Base-by-base conservation (phyloP, 2,888 invertebrate species). In the Euplagia quadripunctaria region DNA sequence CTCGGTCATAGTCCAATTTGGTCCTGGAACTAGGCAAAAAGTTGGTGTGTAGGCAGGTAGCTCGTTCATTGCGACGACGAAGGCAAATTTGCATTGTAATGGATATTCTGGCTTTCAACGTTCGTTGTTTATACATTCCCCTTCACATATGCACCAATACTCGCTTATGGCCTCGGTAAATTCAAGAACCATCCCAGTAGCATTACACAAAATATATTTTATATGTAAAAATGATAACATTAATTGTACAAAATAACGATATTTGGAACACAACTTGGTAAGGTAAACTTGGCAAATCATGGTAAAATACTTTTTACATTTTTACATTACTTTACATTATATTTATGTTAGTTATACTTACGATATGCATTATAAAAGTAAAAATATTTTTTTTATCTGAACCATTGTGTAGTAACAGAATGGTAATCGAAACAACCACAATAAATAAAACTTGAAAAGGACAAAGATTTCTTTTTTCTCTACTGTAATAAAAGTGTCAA, bases 71-170 rank as follows among this genome's bases (percentile, higher is more conserved):
- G 93, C 91, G 90, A 91, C 87, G 88, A 84, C 86, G 87, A 85
- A 87, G 85, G 82, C 84, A 86, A 88, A 95, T 95, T 94, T 95
- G 94, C 95, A 95, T 94, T 90, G 93, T 94, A 94, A 94, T 95
- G 91, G 94, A 89, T 90, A 92, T 90, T 86, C 88, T 84, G 85
- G 85, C 84, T 82, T 86, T 88, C 87, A 86, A 85, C 82, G 82
- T 85, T 82, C 85, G 87, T 90, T 90, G 87, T 90, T 89, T 89
- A 89, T 89, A 85, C 83, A 83, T 86, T 87, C 87, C 88, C 88
- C 88, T 89, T 89, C 82, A 86, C 87, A 88, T 89, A 89, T 90
- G 89, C 85, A 82, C 74, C 78, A 78, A 72, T 71, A 82, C 85
- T 86, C 86, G 83, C 89, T 89, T 86, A 88, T 82, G 83, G 82